phyloP scores from a whole-genome alignment of 2,113 vertebrate genomes.

The Stegostoma tigrinum region DNA sequence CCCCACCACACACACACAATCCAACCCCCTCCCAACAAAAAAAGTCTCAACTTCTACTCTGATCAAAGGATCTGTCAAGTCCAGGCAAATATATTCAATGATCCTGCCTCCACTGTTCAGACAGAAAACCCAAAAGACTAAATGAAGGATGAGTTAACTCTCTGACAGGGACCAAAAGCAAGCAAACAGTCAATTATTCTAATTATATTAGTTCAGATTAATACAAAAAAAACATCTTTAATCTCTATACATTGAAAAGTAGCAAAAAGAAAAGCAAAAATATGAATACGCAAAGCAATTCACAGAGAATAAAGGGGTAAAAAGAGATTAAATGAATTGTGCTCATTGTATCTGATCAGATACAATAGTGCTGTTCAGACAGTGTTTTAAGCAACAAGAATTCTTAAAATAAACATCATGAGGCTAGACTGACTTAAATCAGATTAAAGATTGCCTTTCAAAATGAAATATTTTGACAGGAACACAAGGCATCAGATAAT shows the following conservation, averaged over 20 bases:
- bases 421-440: not conserved
- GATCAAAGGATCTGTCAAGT: too few relatives aligned
- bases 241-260: not conserved
- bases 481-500: not conserved
- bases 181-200: not conserved
- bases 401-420: not conserved
- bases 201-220: not conserved
- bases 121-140: too few relatives aligned
- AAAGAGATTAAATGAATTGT: not conserved
- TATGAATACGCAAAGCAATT: not conserved
- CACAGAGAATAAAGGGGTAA: not conserved
- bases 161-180: not conserved
- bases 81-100: too few relatives aligned
- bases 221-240: not conserved
- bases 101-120: too few relatives aligned
- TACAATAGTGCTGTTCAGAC: not conserved
- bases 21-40: too few relatives aligned
- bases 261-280: too few relatives aligned
- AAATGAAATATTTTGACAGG: not conserved
- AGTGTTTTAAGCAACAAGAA: not conserved
- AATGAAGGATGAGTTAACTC: not conserved
- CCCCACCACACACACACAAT: too few relatives aligned
- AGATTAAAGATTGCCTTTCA: not conserved
- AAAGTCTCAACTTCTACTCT: too few relatives aligned
- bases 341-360: not conserved